These are phyloP conservation scores for Scaptomyza parva DNA, from an alignment of 2,888 invertebrate species.

Conservation along the genomic window DNA sequence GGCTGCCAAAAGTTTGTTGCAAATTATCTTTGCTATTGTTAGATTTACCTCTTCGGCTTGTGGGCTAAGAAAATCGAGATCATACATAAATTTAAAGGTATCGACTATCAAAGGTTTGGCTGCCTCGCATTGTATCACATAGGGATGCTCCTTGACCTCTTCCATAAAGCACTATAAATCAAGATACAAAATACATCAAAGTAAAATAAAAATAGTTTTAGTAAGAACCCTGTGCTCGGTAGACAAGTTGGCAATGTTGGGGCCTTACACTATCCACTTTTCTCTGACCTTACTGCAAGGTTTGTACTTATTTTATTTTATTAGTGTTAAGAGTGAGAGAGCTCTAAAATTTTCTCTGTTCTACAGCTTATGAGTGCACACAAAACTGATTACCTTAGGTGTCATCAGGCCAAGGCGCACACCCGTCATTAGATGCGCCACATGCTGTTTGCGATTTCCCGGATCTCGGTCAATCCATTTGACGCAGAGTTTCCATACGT, in stretches of 20 bases:
- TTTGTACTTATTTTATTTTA: too few species aligned
- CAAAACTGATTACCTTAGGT: conserved; percentile 86
- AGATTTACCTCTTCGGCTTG: conserved; percentile 89
- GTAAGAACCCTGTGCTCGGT: too few species aligned
- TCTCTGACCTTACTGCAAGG: too few species aligned
- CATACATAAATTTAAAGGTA: conserved; percentile 95
- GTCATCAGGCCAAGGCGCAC: conserved; percentile 93
- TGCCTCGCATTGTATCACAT: conserved; percentile 92
- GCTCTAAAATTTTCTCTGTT: too few species aligned
- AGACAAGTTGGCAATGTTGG: too few species aligned
- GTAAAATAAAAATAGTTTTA: too few species aligned
- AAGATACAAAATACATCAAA: neutral
- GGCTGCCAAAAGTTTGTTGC: conserved; percentile 28
- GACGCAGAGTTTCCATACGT: conserved; percentile 93
- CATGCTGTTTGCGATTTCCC: conserved; percentile 89
- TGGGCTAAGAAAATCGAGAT: conserved; percentile 93
- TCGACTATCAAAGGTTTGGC: conserved; percentile 96
- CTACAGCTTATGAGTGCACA: neutral
- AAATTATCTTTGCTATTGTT: conserved; percentile 5
- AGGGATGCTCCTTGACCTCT: conserved; percentile 94
- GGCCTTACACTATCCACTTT: too few species aligned
- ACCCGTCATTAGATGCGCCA: conserved; percentile 92
- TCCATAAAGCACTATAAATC: conserved; percentile 92
- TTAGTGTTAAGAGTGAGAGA: too few species aligned
- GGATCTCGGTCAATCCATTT: conserved; percentile 94